These are phyloP conservation scores for Spicauda simplicius DNA, from an alignment of 2,888 invertebrate genomes.

Conservation along the genomic window DNA sequence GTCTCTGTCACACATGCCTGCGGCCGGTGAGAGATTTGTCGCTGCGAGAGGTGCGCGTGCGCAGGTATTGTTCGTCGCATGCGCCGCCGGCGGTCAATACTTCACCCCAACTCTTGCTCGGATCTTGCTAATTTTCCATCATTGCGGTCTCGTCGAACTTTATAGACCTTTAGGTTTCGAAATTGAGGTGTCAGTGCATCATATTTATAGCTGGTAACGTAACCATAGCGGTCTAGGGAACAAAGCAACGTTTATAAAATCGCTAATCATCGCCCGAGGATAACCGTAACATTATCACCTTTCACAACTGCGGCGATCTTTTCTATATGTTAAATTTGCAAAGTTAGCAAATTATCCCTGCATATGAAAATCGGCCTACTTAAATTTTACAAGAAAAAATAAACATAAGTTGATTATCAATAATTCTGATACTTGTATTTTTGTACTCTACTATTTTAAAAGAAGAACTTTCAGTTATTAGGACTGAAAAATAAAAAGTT, in stretches of 20 bases:
- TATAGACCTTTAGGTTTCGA: conserved; percentile 76
- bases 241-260: conserved; percentile 58
- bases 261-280: conserved; percentile 63
- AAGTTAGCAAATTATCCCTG: background rate
- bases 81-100: conserved; percentile 75
- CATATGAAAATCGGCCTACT: background rate
- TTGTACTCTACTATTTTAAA: no score
- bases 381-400: no score
- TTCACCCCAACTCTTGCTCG: conserved; percentile 78
- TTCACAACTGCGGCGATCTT: conserved; percentile 7
- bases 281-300: conserved; percentile 44
- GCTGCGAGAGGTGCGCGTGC: conserved; percentile 62
- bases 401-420: no score
- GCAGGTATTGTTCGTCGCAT: conserved; percentile 64
- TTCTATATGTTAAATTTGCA: conserved; percentile 1
- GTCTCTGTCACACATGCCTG: conserved; percentile 59
- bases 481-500: no score
- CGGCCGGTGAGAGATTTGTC: conserved; percentile 59
- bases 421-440: no score
- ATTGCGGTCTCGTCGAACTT: conserved; percentile 77
- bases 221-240: conserved; percentile 48
- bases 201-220: conserved; percentile 71
- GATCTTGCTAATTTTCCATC: conserved; percentile 84
- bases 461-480: no score
- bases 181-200: conserved; percentile 79